Evolutionary conservation across 2,888 invertebrate genomes (phyloP).

Genomic region (Ochropleura leucogaster): DNA sequence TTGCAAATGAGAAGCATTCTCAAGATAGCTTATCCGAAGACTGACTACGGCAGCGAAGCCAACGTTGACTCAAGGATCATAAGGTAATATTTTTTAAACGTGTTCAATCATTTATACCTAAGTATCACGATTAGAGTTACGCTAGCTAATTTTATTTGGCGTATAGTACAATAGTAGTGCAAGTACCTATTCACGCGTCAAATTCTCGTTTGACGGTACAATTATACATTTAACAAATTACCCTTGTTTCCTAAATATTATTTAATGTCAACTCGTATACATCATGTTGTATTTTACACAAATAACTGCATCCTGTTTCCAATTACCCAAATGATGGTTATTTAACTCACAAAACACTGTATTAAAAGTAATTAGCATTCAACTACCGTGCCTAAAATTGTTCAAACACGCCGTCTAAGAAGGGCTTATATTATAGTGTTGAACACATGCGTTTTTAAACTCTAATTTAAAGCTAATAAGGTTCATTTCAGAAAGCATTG

Average conservation of each 20-base stretch:
- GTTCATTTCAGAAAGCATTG: neutral
- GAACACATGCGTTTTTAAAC: constrained; percentile 10
- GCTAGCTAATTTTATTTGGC: neutral
- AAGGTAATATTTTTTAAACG: too few relatives aligned
- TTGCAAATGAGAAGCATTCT: neutral
- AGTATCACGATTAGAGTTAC: neutral
- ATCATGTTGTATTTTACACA: constrained; percentile 38
- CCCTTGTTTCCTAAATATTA: neutral
- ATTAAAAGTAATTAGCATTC: constrained; percentile 66
- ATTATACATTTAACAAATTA: neutral
- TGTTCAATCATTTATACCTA: neutral
- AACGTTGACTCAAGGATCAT: neutral
- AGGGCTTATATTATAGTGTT: constrained; percentile 4
- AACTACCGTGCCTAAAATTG: constrained; percentile 60
- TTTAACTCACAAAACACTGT: constrained; percentile 56
- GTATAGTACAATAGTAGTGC: neutral
- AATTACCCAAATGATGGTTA: constrained; percentile 61
- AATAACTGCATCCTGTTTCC: constrained; percentile 63
- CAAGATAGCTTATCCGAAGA: neutral
- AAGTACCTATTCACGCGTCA: neutral
- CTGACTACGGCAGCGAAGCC: neutral
- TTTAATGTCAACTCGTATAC: neutral
- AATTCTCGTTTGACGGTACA: neutral
- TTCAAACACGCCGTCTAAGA: constrained; percentile 4
- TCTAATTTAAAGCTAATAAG: accelerated